These are phyloP conservation scores for Oeneis ivallda DNA, from an alignment of 2,888 invertebrate genomes.

Conservation along the genomic window DNA sequence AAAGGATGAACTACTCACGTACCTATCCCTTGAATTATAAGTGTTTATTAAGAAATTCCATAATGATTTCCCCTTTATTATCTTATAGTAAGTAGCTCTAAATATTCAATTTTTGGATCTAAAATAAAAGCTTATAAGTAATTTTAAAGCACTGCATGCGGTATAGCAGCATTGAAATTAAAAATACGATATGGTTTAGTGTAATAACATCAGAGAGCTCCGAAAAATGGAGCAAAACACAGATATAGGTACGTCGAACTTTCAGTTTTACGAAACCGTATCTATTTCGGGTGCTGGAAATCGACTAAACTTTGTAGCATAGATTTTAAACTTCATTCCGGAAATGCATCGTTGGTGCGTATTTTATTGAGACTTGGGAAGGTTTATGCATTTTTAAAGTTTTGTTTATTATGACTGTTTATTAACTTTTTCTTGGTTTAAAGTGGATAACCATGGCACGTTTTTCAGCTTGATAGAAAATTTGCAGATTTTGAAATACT, in stretches of 20 bases:
- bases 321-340: constrained; percentile 21
- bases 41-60: too few species aligned
- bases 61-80: too few species aligned
- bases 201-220: constrained; percentile 32
- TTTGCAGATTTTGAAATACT: not conserved
- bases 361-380: constrained; percentile 15
- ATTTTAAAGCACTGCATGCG: constrained; percentile 14
- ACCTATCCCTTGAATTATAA: too few species aligned
- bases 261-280: constrained; percentile 17
- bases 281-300: constrained; percentile 20
- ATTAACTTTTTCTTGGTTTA: not conserved
- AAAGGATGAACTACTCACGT: too few species aligned
- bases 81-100: not conserved
- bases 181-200: constrained; percentile 32
- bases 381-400: constrained; percentile 8
- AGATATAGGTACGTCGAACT: constrained; percentile 14
- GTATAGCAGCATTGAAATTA: constrained; percentile 24
- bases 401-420: constrained; percentile 12
- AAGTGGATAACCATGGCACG: not conserved
- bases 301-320: constrained; percentile 23
- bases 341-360: constrained; percentile 18
- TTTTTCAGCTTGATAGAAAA: not conserved
- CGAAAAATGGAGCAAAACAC: constrained; percentile 22
- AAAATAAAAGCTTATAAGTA: constrained; percentile 7
- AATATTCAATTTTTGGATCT: not conserved